Conservation (phyloP, 2,888 invertebrate species). For the Papilio protenor region DNA sequence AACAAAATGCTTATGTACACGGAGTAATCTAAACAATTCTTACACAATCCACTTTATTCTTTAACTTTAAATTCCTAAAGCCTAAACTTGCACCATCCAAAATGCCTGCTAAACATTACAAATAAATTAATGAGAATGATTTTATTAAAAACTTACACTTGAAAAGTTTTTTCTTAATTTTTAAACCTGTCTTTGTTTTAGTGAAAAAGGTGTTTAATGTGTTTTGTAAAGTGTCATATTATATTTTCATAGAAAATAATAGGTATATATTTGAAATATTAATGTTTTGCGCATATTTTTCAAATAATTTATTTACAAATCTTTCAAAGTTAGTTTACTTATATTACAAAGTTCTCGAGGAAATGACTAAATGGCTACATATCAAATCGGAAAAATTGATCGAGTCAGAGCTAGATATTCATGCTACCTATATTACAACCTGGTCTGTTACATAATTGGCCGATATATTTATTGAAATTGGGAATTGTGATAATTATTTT, state of each 20-base stretch:
- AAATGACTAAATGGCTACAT: no score
- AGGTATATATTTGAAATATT: neutral
- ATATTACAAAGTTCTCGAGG: no score
- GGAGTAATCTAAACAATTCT: conserved; percentile 31
- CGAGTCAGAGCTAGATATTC: no score
- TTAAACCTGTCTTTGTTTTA: neutral
- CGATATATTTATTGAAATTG: no score
- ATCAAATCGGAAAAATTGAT: no score
- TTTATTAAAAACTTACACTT: conserved; percentile 32
- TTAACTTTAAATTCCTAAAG: conserved; percentile 46
- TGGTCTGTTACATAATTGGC: no score
- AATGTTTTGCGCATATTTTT: neutral
- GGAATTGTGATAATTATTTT: no score
- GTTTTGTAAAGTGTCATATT: neutral
- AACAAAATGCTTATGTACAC: conserved; percentile 42
- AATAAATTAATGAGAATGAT: conserved; percentile 49
- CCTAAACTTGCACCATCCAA: conserved; percentile 51
- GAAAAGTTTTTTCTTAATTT: neutral
- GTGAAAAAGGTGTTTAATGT: neutral
- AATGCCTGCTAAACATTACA: conserved; percentile 59
- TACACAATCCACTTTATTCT: conserved; percentile 45
- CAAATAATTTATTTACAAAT: no score
- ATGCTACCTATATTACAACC: no score
- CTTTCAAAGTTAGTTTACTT: no score
- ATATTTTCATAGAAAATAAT: neutral